phyloP scores from a whole-genome alignment of 2,797 vertebrate genomes.

The Numenius phaeopus region DNA sequence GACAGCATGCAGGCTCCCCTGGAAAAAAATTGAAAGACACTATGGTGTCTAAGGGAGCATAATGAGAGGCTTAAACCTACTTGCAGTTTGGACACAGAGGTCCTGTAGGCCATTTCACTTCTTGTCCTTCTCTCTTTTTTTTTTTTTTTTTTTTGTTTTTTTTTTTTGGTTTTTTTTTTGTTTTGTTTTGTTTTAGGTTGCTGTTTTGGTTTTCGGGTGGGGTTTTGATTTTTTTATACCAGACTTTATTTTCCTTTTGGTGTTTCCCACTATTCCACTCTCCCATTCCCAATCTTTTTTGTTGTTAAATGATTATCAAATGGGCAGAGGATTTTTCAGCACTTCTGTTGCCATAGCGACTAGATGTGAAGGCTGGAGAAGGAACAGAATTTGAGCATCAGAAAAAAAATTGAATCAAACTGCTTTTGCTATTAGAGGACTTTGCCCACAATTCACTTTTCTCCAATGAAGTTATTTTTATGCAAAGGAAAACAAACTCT shows the following conservation, averaged over 20 bases:
- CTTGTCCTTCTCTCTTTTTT: background rate
- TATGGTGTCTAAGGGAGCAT: background rate
- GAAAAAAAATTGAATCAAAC: slow-evolving; percentile 34
- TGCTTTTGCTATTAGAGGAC: slow-evolving; percentile 31
- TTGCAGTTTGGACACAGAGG: background rate
- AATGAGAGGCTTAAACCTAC: background rate
- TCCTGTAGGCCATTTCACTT: background rate
- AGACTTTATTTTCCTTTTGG: slow-evolving; percentile 1
- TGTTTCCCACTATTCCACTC: background rate
- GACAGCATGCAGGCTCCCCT: background rate
- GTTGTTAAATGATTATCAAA: slow-evolving; percentile 49
- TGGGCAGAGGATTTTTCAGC: slow-evolving; percentile 1
- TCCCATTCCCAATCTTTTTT: slow-evolving; percentile 3
- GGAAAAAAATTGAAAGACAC: background rate
- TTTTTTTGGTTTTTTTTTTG: background rate
- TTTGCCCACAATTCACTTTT: background rate
- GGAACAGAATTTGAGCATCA: slow-evolving; percentile 15
- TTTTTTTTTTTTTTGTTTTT: background rate
- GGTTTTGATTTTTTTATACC: background rate
- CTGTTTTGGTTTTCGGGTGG: background rate
- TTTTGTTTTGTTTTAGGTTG: background rate
- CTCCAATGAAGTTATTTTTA: background rate
- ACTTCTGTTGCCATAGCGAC: slow-evolving; percentile 20
- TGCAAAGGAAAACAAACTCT: background rate
- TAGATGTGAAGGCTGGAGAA: background rate